Conservation (phyloP, 2,888 invertebrate species). For the Eupithecia centaureata region DNA sequence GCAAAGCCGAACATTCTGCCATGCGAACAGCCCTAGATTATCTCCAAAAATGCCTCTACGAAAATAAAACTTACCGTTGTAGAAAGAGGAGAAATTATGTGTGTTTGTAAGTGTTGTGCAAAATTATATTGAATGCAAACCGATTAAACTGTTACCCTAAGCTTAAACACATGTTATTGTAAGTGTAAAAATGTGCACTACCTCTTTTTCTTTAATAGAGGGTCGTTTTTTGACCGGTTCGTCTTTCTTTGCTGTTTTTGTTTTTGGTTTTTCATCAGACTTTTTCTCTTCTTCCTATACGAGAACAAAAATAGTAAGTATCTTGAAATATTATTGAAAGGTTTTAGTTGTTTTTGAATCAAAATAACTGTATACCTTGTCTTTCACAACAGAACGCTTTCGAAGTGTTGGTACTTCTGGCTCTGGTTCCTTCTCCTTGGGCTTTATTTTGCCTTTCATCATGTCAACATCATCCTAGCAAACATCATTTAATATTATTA, state of each 20-base stretch:
- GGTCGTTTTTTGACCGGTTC: constrained; percentile 75
- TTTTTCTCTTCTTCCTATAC: constrained; percentile 75
- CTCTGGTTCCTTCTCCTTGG: constrained; percentile 75
- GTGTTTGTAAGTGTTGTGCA: constrained; percentile 35
- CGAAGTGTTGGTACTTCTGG: constrained; percentile 73
- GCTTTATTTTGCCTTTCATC: constrained; percentile 78
- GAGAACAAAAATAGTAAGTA: constrained; percentile 16
- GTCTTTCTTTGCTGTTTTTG: constrained; percentile 71
- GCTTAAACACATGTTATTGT: constrained; percentile 51
- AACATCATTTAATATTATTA: constrained; percentile 35
- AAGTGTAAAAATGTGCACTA: constrained; percentile 51
- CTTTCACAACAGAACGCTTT: constrained; percentile 73
- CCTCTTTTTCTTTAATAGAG: constrained; percentile 79
- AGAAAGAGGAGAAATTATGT: constrained; percentile 24
- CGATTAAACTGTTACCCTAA: constrained; percentile 45
- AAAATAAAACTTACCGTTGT: constrained; percentile 27
- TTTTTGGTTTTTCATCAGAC: constrained; percentile 77
- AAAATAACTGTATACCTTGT: constrained; percentile 64
- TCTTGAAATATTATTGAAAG: background rate
- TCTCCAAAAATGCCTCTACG: constrained; percentile 37
- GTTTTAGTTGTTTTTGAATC: background rate
- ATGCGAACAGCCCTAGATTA: constrained; percentile 54
- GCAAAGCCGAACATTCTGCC: constrained; percentile 57
- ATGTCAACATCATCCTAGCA: constrained; percentile 75
- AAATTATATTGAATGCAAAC: constrained; percentile 35